phyloP scores from a whole-genome alignment of 2,797 vertebrate species.

The Thaleichthys pacificus region DNA sequence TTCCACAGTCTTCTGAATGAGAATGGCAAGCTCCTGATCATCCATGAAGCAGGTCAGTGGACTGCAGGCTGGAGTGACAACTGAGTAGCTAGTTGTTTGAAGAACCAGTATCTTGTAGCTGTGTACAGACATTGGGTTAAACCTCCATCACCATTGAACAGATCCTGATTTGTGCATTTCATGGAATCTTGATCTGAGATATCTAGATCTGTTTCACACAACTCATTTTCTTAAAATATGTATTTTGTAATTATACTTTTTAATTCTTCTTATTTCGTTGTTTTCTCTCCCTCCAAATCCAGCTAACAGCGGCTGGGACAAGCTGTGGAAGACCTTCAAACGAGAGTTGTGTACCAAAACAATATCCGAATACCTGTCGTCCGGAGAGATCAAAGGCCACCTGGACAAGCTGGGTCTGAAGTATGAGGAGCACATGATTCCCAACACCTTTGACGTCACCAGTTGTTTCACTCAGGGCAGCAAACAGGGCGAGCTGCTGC shows the following conservation, averaged over 20 bases:
- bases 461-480: slow-evolving; percentile 57
- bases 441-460: slow-evolving; percentile 57
- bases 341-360: slow-evolving; percentile 52
- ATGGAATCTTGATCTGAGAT: too few species aligned
- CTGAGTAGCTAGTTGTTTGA: neutral
- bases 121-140: too few species aligned
- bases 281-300: neutral
- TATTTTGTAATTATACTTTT: neutral
- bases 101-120: too few species aligned
- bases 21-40: slow-evolving; percentile 78
- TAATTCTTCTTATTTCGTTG: too few species aligned
- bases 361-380: slow-evolving; percentile 53
- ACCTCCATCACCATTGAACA: too few species aligned
- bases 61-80: neutral
- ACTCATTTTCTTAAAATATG: too few species aligned
- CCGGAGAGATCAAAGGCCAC: slow-evolving; percentile 46
- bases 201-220: too few species aligned
- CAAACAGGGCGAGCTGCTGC: slow-evolving; percentile 44
- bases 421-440: slow-evolving; percentile 52
- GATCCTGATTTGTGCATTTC: too few species aligned
- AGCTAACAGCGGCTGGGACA: slow-evolving; percentile 61
- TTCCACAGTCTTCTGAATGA: slow-evolving; percentile 80
- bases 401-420: slow-evolving; percentile 57
- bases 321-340: slow-evolving; percentile 63
- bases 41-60: slow-evolving; percentile 77